Conservation (phyloP, 1,140 invertebrate species). For the Zaprionus gabonicus region DNA sequence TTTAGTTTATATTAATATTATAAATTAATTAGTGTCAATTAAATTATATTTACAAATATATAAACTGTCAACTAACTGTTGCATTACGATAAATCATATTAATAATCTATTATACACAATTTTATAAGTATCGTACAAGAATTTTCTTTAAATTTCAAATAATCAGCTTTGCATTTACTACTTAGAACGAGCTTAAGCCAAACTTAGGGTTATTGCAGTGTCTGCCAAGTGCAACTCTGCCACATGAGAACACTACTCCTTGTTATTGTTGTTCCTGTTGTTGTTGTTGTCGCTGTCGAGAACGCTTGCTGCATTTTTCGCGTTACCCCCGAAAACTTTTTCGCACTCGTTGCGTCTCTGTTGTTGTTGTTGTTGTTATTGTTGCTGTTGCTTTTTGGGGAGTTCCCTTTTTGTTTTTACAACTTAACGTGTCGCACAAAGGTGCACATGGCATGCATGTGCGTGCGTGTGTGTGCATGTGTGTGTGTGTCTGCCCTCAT, state of each 20-base stretch:
- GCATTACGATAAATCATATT: not conserved
- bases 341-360: conserved; percentile 53
- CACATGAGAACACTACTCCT: not conserved
- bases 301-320: conserved; percentile 49
- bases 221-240: conserved; percentile 19
- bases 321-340: conserved; percentile 36
- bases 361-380: conserved; percentile 55
- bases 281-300: conserved; percentile 19
- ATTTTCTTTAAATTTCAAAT: not conserved
- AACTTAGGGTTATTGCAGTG: not conserved
- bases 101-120: not conserved
- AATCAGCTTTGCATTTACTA: not conserved
- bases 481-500: conserved; percentile 38
- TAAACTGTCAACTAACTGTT: not conserved
- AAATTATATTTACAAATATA: no score
- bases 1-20: no score
- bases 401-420: conserved; percentile 64
- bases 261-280: not conserved
- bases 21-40: no score
- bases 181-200: not conserved
- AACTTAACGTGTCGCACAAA: conserved; percentile 82
- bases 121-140: not conserved
- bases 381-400: conserved; percentile 32
- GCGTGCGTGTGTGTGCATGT: conserved; percentile 18
- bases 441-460: conserved; percentile 56